These are phyloP conservation scores for Drosophila equinoxialis DNA, from an alignment of 1,140 invertebrate species.

Conservation along the genomic window DNA sequence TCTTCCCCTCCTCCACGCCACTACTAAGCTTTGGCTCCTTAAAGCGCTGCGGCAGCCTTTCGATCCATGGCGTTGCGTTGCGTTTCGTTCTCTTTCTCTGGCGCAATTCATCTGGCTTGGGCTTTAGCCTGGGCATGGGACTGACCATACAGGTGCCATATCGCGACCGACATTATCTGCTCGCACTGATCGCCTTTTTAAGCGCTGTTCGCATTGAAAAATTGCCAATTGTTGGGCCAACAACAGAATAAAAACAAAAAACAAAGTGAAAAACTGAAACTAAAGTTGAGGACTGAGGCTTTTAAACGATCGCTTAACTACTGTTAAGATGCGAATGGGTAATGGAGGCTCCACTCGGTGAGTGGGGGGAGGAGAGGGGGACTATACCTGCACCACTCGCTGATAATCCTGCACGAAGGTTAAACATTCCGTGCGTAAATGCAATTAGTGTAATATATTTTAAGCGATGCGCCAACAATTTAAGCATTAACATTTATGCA, in stretches of 20 bases:
- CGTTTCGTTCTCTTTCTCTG: constrained; percentile 4
- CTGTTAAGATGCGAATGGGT: constrained; percentile 67
- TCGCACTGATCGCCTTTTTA: constrained; percentile 60
- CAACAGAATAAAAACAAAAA: constrained; percentile 13
- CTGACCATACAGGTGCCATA: constrained; percentile 36
- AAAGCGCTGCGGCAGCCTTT: background rate
- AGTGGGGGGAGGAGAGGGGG: background rate
- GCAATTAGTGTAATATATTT: constrained; percentile 77
- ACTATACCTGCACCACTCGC: constrained; percentile 35
- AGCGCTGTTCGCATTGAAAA: constrained; percentile 70
- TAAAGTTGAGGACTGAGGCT: constrained; percentile 45
- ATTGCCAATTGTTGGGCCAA: constrained; percentile 58
- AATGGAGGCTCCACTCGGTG: constrained; percentile 35
- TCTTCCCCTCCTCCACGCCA: constrained; percentile 7
- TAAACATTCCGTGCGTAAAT: constrained; percentile 72
- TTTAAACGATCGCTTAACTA: constrained; percentile 81
- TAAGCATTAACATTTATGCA: constrained; percentile 47
- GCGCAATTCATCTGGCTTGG: constrained; percentile 12
- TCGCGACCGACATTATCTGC: constrained; percentile 66
- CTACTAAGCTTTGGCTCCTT: constrained; percentile 25
- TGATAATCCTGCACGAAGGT: constrained; percentile 56
- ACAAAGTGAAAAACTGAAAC: constrained; percentile 5
- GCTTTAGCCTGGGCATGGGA: background rate
- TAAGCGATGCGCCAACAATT: constrained; percentile 65
- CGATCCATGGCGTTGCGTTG: constrained; percentile 29